Base-by-base conservation (phyloP, 2,113 vertebrate genomes). In the Brachypteracias leptosomus region DNA sequence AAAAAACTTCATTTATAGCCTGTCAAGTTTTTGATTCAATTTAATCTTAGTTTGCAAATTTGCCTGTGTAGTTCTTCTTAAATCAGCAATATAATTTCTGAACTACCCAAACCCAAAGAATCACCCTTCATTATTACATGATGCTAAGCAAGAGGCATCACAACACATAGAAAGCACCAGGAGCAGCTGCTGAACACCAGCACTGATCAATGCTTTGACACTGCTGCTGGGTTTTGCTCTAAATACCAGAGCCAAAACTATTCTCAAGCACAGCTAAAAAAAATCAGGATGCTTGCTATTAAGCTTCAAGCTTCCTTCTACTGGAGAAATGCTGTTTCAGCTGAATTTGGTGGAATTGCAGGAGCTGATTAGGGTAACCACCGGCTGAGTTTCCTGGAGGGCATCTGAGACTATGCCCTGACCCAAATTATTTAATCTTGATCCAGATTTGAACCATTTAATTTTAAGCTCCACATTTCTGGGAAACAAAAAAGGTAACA, bases 341-440 rank as follows among this genome's bases (percentile, higher is more conserved):
- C 90, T 92, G 83, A 93, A 96, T 89, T 90, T 78, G 38, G 91
- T 81, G 70, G 82, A 94, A 93, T 89, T 93, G 84, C 76, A 82
- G 70, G 74, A 93, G 85, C 58, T 85, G 94, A 96, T 97, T 88
- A 94, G 88, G 85, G 94, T 97, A 96, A 96, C 91, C 83, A 85
- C 61, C 72, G 76, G 70, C 61, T 88, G 22, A 18, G 54, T 72
- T 93, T 97, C 94, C 90, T 92, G 77, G 12, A 85, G 90, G 79
- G 88, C 79, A 78, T 38, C 91, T 71, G 76, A 93, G 52, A 94
- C 74, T 79, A 75, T 86, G 72, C 29, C 67, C 63, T 63, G 65
- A 90, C 57, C 83, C 83, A 81, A 93, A 93, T 89, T 78, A 95
- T 91, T 94, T 96, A 57, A 92, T 68, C 61, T 83, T 81, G 85